phyloP scores from a whole-genome alignment of 2,888 invertebrate genomes.

The Orchestes rusci region DNA sequence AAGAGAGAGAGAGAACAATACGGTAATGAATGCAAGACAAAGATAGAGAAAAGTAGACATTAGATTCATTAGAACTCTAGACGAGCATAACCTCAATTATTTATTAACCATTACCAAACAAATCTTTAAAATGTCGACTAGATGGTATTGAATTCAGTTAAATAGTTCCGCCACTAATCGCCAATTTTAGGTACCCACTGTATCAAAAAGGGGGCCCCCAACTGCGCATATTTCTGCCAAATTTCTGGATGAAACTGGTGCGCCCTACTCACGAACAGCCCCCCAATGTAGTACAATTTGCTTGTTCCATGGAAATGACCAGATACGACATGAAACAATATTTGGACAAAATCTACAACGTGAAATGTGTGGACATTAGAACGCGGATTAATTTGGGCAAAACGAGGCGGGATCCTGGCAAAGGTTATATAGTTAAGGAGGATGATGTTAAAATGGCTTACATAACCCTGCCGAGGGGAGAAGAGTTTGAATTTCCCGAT shows the following conservation, averaged over 20 bases:
- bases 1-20: too few relatives aligned
- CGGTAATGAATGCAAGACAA: too few relatives aligned
- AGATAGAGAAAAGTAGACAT: too few relatives aligned
- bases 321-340: conserved; percentile 84
- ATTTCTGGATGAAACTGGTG: conserved; percentile 95
- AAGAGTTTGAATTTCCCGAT: conserved; percentile 71
- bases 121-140: conserved; percentile 10
- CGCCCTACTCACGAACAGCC: conserved; percentile 60
- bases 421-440: conserved; percentile 67
- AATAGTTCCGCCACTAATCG: not conserved
- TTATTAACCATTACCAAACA: not conserved
- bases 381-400: conserved; percentile 68
- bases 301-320: conserved; percentile 93
- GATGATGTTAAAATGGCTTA: conserved; percentile 78
- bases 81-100: too few relatives aligned
- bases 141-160: conserved; percentile 11
- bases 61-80: too few relatives aligned
- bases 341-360: conserved; percentile 89
- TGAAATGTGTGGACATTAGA: conserved; percentile 70
- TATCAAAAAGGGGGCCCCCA: conserved; percentile 94
- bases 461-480: conserved; percentile 65
- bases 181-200: conserved; percentile 68
- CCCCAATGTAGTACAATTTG: conserved; percentile 77
- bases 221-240: conserved; percentile 83
- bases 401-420: conserved; percentile 52